phyloP scores from a whole-genome alignment of 1,140 invertebrate species.

The Trialeurodes vaporariorum region DNA sequence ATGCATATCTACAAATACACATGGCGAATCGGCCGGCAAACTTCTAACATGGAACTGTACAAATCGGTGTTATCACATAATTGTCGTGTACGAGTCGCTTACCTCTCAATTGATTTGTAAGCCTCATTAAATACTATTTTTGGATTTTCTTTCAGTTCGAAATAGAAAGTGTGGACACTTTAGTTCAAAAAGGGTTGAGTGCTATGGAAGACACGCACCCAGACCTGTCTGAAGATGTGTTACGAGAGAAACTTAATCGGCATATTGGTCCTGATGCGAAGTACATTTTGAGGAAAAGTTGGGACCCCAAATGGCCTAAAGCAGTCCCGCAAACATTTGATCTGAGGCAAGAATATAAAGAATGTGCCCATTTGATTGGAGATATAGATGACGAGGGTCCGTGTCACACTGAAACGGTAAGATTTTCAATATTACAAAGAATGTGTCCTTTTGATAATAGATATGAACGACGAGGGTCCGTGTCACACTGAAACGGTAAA shows the following conservation, averaged over 20 bases:
- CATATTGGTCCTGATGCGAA: background rate
- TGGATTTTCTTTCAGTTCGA: background rate
- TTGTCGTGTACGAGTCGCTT: no score
- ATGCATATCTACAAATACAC: no score
- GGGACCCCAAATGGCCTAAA: background rate
- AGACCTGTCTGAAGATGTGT: background rate
- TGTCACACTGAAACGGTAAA: background rate
- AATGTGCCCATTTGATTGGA: background rate
- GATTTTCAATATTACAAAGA: no score
- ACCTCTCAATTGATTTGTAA: no score
- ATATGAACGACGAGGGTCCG: background rate
- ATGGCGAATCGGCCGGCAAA: no score
- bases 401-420: background rate
- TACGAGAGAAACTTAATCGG: background rate
- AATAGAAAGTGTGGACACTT: background rate
- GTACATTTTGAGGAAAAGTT: background rate
- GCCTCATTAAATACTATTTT: no score
- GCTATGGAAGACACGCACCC: background rate
- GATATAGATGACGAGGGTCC: background rate
- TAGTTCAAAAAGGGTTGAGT: background rate
- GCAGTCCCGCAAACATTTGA: background rate
- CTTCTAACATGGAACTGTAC: no score
- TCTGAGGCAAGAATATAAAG: background rate
- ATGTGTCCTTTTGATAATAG: background rate
- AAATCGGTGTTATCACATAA: no score